A percentile compares a stretch with the other conserved stretches of the same genome.
These are phyloP conservation scores for Pedicia rivosa DNA, from an alignment of 2,888 invertebrate species.

Conservation along the genomic window DNA sequence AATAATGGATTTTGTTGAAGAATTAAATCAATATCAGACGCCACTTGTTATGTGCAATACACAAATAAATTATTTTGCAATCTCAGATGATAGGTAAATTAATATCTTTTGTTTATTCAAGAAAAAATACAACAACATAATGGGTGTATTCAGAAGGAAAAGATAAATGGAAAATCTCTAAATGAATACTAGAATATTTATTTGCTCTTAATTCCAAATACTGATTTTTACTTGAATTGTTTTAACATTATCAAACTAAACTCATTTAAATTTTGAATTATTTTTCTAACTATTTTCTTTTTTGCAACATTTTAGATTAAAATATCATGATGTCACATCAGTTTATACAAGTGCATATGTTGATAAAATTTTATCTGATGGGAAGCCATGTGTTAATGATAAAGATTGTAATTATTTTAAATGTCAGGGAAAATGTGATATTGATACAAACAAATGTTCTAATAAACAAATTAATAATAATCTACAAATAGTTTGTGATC, in stretches of 20 bases:
- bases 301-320: slow-evolving; percentile 1
- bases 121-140: too few species aligned
- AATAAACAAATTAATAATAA: slow-evolving; percentile 5
- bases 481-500: slow-evolving; percentile 4
- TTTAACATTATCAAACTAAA: too few species aligned
- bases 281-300: too few species aligned
- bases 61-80: background rate
- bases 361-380: background rate
- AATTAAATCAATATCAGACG: slow-evolving; percentile 3
- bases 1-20: slow-evolving; percentile 3
- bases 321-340: background rate
- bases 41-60: background rate
- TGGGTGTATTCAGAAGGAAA: too few species aligned
- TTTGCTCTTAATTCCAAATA: too few species aligned
- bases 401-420: background rate
- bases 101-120: too few species aligned
- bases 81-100: background rate
- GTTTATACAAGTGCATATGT: background rate
- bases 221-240: too few species aligned
- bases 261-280: too few species aligned
- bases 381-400: slow-evolving; percentile 1
- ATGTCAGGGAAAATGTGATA: slow-evolving; percentile 2
- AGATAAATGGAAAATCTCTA: too few species aligned
- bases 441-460: background rate
- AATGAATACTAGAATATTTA: too few species aligned